phyloP scores from a whole-genome alignment of 2,797 vertebrate species.

The Siniperca obscura region DNA sequence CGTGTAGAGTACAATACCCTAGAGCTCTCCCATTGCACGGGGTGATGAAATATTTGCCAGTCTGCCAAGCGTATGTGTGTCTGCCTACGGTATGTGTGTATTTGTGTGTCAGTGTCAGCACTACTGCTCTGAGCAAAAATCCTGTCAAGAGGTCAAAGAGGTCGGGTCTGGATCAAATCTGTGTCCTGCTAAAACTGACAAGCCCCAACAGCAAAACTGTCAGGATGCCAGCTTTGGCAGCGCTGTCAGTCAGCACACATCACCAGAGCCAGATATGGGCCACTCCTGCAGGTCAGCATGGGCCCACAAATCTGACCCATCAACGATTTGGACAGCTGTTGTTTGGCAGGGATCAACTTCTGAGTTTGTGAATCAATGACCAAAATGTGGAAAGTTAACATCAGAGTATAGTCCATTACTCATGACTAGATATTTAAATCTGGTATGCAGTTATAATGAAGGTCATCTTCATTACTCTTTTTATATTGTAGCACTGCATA shows the following conservation, averaged over 20 bases:
- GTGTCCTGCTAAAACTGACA: constrained; percentile 76
- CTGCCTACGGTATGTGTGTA: constrained; percentile 40
- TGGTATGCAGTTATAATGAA: neutral
- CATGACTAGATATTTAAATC: neutral
- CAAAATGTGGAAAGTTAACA: constrained; percentile 44
- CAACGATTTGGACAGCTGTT: constrained; percentile 62
- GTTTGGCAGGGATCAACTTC: constrained; percentile 48
- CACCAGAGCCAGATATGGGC: constrained; percentile 66
- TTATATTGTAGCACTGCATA: neutral
- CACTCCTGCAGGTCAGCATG: constrained; percentile 60
- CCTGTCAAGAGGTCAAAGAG: constrained; percentile 77
- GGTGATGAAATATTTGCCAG: constrained; percentile 71
- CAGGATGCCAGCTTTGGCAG: constrained; percentile 70
- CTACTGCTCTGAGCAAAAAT: constrained; percentile 68
- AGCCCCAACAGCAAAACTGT: constrained; percentile 76
- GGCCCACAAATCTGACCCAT: constrained; percentile 56
- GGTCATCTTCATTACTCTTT: neutral
- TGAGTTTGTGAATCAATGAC: constrained; percentile 36
- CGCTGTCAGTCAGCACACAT: constrained; percentile 75
- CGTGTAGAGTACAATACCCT: constrained; percentile 42
- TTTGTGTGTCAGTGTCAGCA: constrained; percentile 60
- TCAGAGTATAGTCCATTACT: neutral
- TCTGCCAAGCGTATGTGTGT: constrained; percentile 42
- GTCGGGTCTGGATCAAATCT: constrained; percentile 78
- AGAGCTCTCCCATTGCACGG: constrained; percentile 56